Percentiles rank a stretch among this genome's conserved stretches.
Conservation (phyloP, 2,113 vertebrate species). For the Phaetusa simplex region DNA sequence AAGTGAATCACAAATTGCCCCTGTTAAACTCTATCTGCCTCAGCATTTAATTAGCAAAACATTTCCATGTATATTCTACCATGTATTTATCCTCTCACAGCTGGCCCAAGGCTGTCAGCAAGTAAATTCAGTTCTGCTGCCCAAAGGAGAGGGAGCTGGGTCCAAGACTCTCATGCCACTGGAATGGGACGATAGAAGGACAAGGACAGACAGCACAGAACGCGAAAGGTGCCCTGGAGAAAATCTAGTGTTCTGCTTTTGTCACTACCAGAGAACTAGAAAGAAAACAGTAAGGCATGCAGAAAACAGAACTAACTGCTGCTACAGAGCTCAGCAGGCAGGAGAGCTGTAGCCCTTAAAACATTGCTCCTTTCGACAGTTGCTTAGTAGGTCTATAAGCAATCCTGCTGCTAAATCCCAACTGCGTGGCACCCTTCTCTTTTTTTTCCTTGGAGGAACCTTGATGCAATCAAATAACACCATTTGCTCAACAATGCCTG, state of each 20-base stretch:
- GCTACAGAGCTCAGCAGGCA: neutral
- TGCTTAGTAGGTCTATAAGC: neutral
- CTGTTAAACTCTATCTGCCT: neutral
- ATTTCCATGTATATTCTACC: neutral
- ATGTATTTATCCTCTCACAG: neutral
- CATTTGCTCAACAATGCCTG: no score
- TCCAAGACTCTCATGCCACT: no score
- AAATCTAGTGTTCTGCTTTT: neutral
- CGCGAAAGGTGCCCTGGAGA: fast-evolving
- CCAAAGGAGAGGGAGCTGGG: neutral
- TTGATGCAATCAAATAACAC: fast-evolving
- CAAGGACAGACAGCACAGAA: fast-evolving
- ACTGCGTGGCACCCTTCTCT: no score
- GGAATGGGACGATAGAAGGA: fast-evolving
- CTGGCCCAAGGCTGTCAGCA: neutral
- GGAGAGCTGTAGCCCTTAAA: neutral
- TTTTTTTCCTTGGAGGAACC: no score
- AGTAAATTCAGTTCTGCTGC: neutral
- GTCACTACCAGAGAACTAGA: neutral
- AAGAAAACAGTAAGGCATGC: neutral
- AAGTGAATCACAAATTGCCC: neutral
- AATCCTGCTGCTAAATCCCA: neutral
- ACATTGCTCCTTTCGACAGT: fast-evolving
- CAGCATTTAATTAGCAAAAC: neutral
- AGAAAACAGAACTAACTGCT: neutral